Evolutionary conservation across 2,797 vertebrate genomes (phyloP).

Genomic region (Fratercula arctica): DNA sequence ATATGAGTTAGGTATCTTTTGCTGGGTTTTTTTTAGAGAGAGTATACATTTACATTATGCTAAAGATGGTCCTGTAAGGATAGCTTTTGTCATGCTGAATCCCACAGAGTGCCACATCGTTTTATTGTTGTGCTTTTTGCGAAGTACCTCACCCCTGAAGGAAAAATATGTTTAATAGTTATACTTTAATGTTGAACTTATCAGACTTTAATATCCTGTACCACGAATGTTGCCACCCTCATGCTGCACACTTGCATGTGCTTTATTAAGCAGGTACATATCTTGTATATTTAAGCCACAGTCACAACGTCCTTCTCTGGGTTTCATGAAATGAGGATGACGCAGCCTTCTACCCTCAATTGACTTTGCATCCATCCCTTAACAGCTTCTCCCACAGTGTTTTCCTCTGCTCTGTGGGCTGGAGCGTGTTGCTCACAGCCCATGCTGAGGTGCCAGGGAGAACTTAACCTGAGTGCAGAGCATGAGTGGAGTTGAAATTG

Average conservation of each 20-base stretch:
- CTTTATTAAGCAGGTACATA: not conserved
- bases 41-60: not conserved
- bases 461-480: not conserved
- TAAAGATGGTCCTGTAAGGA: not conserved
- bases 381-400: not conserved
- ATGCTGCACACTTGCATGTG: not conserved
- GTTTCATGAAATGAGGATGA: not conserved
- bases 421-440: not conserved
- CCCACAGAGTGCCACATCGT: not conserved
- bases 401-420: not conserved
- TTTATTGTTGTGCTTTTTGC: not conserved
- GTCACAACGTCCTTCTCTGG: not conserved
- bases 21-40: not conserved
- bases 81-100: not conserved
- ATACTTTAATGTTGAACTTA: not conserved
- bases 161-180: not conserved
- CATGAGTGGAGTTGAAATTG: not conserved
- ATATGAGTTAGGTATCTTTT: not conserved
- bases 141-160: not conserved
- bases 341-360: not conserved
- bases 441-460: not conserved
- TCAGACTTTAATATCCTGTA: not conserved
- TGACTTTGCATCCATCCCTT: not conserved
- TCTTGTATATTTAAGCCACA: not conserved
- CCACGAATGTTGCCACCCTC: accelerated